Percentiles rank a stretch among this genome's conserved stretches.
These are phyloP conservation scores for Ischnus inquisitorius DNA, from an alignment of 2,888 invertebrate genomes.

Conservation along the genomic window DNA sequence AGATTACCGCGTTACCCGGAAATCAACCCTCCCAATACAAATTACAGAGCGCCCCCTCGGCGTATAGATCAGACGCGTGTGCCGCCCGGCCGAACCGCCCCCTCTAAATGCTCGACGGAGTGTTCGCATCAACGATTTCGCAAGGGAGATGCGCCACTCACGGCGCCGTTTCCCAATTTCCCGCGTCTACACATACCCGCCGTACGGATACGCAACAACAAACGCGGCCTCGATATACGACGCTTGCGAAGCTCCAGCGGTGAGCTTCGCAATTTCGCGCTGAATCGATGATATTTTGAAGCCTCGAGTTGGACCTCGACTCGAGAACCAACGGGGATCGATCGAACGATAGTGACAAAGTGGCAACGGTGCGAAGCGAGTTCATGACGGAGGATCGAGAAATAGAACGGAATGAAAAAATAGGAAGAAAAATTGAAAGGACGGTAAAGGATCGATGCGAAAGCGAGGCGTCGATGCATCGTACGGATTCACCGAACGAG, in stretches of 20 bases:
- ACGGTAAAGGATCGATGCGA: constrained; percentile 55
- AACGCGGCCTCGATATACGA: background rate
- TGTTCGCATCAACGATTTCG: constrained; percentile 8
- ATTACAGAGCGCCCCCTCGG: constrained; percentile 64
- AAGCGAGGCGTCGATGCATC: constrained; percentile 57
- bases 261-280: constrained; percentile 16
- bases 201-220: background rate
- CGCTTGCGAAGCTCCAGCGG: background rate
- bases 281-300: constrained; percentile 2
- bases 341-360: constrained; percentile 44
- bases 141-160: background rate
- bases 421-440: background rate
- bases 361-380: constrained; percentile 13
- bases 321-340: background rate
- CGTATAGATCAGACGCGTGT: constrained; percentile 6
- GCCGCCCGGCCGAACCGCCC: background rate
- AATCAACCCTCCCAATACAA: constrained; percentile 72
- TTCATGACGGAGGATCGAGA: constrained; percentile 42
- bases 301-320: background rate
- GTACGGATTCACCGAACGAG: constrained; percentile 41
- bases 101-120: constrained; percentile 8
- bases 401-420: constrained; percentile 12
- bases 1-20: constrained; percentile 71
- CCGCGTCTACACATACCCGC: background rate
- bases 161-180: background rate